phyloP scores from a whole-genome alignment of 2,797 vertebrate species.

The Sciaenops ocellatus region DNA sequence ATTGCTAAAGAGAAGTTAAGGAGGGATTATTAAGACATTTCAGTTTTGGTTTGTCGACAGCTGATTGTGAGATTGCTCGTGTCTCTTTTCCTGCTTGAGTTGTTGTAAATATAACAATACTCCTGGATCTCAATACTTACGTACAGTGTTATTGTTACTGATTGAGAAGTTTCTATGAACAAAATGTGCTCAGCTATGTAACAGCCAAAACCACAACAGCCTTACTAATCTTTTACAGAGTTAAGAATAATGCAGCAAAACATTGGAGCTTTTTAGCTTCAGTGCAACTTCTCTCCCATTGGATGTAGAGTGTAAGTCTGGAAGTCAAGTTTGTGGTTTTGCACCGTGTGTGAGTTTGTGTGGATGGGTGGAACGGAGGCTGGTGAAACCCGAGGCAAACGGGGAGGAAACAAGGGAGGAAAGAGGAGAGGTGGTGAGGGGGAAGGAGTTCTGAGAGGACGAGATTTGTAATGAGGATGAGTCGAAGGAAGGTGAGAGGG shows the following conservation, averaged over 20 bases:
- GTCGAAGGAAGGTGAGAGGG: constrained; percentile 1
- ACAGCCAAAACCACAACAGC: neutral
- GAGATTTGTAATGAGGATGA: neutral
- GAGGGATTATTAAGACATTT: no score
- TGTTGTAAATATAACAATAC: no score
- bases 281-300: neutral
- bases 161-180: no score
- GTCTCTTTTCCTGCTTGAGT: no score
- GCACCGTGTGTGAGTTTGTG: neutral
- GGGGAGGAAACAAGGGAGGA: neutral
- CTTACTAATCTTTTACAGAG: neutral
- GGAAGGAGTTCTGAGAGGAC: neutral
- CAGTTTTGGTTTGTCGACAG: no score
- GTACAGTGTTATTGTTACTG: no score
- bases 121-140: no score
- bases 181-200: no score
- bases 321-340: constrained; percentile 11
- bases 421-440: no score
- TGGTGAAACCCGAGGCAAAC: constrained; percentile 10
- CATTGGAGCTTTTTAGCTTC: neutral
- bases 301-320: neutral
- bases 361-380: constrained; percentile 5
- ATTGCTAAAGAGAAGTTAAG: no score
- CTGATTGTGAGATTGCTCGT: no score
- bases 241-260: neutral